Evolutionary conservation across 2,113 vertebrate species (phyloP).

Genomic region (Acanthochromis polyacanthus): DNA sequence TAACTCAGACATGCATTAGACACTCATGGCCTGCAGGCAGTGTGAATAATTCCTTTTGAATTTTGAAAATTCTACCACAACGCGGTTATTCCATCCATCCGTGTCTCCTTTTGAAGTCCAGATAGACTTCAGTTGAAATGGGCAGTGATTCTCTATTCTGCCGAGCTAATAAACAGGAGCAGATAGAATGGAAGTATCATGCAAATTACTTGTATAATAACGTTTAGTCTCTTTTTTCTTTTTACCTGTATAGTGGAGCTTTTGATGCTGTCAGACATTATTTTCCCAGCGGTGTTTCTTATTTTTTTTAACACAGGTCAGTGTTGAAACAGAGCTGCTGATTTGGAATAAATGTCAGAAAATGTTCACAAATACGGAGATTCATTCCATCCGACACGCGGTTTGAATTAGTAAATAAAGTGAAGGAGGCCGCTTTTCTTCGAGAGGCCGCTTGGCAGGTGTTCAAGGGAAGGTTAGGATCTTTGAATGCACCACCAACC

Average conservation of each 20-base stretch:
- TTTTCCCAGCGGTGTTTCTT: neutral
- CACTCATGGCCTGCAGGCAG: constrained; percentile 35
- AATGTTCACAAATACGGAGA: constrained; percentile 18
- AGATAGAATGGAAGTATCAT: neutral
- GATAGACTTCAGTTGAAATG: constrained; percentile 9
- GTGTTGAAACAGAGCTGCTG: neutral
- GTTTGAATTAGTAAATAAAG: constrained; percentile 37
- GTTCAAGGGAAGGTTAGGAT: constrained; percentile 38
- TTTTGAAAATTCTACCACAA: constrained; percentile 43
- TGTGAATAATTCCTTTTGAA: constrained; percentile 74
- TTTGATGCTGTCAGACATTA: too few relatives aligned
- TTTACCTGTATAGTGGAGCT: too few relatives aligned
- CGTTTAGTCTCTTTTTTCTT: neutral
- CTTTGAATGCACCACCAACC: neutral
- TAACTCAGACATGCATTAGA: constrained; percentile 49
- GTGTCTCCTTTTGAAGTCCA: constrained; percentile 56
- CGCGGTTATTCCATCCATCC: constrained; percentile 39
- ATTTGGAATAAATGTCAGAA: neutral
- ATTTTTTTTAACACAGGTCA: neutral
- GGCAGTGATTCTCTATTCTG: neutral
- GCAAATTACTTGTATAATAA: neutral
- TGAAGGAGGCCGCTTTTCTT: constrained; percentile 20
- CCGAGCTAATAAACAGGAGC: constrained; percentile 2
- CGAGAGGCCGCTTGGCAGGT: constrained; percentile 30
- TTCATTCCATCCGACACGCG: constrained; percentile 42